Percentiles rank a stretch among this genome's conserved stretches.
Evolutionary conservation across 2,888 invertebrate species (phyloP).

Genomic region (Odontomyia ornata): DNA sequence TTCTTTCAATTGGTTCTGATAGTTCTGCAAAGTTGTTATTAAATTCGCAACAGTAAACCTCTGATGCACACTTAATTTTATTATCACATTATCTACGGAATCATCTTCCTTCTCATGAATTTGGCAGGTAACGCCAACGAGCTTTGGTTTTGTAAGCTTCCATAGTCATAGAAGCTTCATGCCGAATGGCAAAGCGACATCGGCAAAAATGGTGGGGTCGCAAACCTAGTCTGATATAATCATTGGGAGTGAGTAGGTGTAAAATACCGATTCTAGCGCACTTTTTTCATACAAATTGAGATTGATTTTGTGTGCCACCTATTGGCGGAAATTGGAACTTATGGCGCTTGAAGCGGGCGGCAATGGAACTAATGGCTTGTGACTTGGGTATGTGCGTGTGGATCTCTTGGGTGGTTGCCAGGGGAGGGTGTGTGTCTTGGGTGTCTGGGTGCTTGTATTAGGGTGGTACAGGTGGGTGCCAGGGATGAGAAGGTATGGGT

Average conservation of each 20-base stretch:
- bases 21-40: conserved; percentile 53
- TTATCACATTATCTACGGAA: conserved; percentile 64
- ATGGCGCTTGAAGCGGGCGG: too few species aligned
- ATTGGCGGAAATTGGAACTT: too few species aligned
- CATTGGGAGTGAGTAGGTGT: conserved; percentile 79
- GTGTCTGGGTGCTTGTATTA: too few species aligned
- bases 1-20: conserved; percentile 53
- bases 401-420: too few species aligned
- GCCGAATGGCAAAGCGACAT: conserved; percentile 61
- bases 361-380: too few species aligned
- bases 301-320: too few species aligned
- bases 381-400: too few species aligned
- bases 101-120: conserved; percentile 62
- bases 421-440: too few species aligned
- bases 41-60: conserved; percentile 68
- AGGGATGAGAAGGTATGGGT: too few species aligned
- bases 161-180: conserved; percentile 60
- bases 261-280: too few species aligned
- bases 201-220: conserved; percentile 56
- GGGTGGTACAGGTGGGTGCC: too few species aligned
- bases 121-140: conserved; percentile 64
- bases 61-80: conserved; percentile 80
- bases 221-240: conserved; percentile 66
- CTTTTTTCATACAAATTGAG: too few species aligned
- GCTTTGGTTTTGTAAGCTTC: conserved; percentile 51